These are phyloP conservation scores for Hanleya hanleyi DNA, from an alignment of 2,888 invertebrate genomes.

Conservation along the genomic window DNA sequence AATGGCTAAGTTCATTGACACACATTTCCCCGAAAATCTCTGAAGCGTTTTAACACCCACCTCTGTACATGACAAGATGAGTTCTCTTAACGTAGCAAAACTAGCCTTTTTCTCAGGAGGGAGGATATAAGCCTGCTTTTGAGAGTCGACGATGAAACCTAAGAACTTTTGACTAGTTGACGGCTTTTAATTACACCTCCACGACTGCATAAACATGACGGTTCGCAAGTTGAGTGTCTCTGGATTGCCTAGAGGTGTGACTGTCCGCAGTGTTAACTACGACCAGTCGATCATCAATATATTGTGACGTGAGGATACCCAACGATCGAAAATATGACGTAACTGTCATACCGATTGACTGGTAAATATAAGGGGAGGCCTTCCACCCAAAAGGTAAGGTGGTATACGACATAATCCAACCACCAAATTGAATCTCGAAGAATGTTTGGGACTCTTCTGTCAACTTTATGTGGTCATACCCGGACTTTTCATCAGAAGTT, in stretches of 20 bases:
- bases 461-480: slow-evolving; percentile 27
- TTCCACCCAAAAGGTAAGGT: slow-evolving; percentile 20
- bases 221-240: neutral
- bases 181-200: neutral
- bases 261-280: neutral
- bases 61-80: neutral
- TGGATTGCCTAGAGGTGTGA: neutral
- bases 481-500: slow-evolving; percentile 14
- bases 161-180: slow-evolving; percentile 3
- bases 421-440: slow-evolving; percentile 28
- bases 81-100: slow-evolving; percentile 8
- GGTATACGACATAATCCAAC: slow-evolving; percentile 16
- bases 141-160: slow-evolving; percentile 13
- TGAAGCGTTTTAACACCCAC: slow-evolving; percentile 1
- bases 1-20: slow-evolving; percentile 17
- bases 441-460: slow-evolving; percentile 6
- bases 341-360: slow-evolving; percentile 16
- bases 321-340: slow-evolving; percentile 14
- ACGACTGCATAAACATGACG: neutral
- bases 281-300: slow-evolving; percentile 29
- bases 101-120: slow-evolving; percentile 2
- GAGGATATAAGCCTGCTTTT: neutral
- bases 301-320: slow-evolving; percentile 9
- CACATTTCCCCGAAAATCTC: neutral
- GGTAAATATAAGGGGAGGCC: slow-evolving; percentile 22